Base-by-base conservation (phyloP, 2,888 invertebrate genomes). In the Mythimna impura region DNA sequence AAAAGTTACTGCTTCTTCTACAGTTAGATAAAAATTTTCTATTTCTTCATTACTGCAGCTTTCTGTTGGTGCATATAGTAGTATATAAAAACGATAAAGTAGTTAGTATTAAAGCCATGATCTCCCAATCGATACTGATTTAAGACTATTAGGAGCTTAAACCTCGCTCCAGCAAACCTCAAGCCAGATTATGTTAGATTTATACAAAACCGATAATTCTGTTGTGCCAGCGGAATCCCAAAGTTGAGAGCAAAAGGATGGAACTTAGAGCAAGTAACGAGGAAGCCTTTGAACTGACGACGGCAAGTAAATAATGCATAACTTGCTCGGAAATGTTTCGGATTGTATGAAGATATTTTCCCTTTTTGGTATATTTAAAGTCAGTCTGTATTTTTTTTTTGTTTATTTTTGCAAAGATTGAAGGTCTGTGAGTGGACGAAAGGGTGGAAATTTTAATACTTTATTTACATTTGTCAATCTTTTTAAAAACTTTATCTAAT, bases 301-400 rank as follows among this genome's bases (percentile, higher is more conserved):
- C 40, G 14, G 52, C 17, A 54, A 69, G 70, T 80, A 74, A 74
- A 85, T 76, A 76, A 70, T 79, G 66, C 60, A 67, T 63, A 76
- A 71, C 70, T 82, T 60, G 40, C 14, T 57, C 17, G 40, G 67
- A 57, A 83, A 83, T 85, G 62, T 68, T 83, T 67, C 14, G 22
- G 64, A 82, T 75, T 76, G 55, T 74, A 52, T 34, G 36, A 40
- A 62, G 57, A 66, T 62, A 58, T 67, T 80, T 52, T 14, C 17
- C 17, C 58, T 54, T 82, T 80, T 66, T 36, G 7, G 34, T 65
- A 43, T 34, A 55, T 22, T 66, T 14, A 47, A 9, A 47, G 36
- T 30, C 20, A 55, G 14, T 62, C 14, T 57, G 30, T 14, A 1
- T 47, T 47, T 52, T 25, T n/a, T 64, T 64, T 66, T 67, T 64